Evolutionary conservation across 2,888 invertebrate species (phyloP).

Genomic region (Latrodectus hesperus): DNA sequence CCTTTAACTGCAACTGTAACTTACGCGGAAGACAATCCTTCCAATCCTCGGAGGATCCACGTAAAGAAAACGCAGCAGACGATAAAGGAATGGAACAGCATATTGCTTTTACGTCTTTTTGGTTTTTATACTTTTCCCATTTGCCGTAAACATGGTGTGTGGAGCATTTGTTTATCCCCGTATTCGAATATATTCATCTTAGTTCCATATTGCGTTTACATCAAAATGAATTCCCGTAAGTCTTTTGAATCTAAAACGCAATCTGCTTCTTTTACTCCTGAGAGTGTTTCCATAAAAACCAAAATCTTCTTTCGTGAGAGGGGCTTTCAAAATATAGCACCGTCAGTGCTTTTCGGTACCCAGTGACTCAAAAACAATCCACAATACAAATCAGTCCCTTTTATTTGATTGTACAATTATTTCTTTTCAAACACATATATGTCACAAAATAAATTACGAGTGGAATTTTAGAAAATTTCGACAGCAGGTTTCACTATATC

Average conservation of each 20-base stretch:
- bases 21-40: background rate
- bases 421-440: no score
- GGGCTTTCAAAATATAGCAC: slow-evolving; percentile 42
- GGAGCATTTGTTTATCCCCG: slow-evolving; percentile 41
- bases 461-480: no score
- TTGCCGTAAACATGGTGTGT: slow-evolving; percentile 3
- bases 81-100: slow-evolving; percentile 3
- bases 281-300: background rate
- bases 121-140: slow-evolving; percentile 16
- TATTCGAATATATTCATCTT: slow-evolving; percentile 63
- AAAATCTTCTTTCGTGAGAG: background rate
- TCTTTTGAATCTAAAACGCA: slow-evolving; percentile 57
- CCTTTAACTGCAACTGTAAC: background rate
- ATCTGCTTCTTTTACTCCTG: slow-evolving; percentile 23
- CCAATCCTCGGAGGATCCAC: slow-evolving; percentile 7
- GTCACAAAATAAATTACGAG: no score
- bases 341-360: slow-evolving; percentile 16
- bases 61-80: background rate
- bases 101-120: background rate
- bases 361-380: background rate
- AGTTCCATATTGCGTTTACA: slow-evolving; percentile 64
- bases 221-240: slow-evolving; percentile 63
- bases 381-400: no score
- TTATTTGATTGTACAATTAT: no score
- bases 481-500: no score